Conservation (phyloP, 2,113 vertebrate species). For the Bujurquina vittata region DNA sequence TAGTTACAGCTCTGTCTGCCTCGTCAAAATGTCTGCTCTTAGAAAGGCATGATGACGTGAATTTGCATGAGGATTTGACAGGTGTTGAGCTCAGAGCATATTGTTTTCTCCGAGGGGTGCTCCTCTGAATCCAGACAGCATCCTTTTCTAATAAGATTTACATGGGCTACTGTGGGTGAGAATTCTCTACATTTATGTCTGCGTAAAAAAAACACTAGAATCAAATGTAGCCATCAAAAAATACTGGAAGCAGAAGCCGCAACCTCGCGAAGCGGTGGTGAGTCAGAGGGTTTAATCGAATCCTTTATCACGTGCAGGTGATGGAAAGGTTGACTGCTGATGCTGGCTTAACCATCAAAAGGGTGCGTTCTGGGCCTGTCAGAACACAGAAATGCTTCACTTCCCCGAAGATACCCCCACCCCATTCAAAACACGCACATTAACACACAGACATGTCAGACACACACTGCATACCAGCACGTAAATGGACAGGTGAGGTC, state of each 20-base stretch:
- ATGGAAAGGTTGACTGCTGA: constrained; percentile 55
- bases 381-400: constrained; percentile 53
- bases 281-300: constrained; percentile 54
- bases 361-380: constrained; percentile 60
- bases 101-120: constrained; percentile 31
- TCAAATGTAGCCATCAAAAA: constrained; percentile 5
- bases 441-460: not conserved
- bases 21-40: constrained; percentile 27
- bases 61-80: constrained; percentile 60
- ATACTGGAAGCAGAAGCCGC: constrained; percentile 19
- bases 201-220: constrained; percentile 40
- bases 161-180: constrained; percentile 20
- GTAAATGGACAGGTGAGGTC: constrained; percentile 44
- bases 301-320: constrained; percentile 62
- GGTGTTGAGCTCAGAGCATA: constrained; percentile 45
- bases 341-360: constrained; percentile 64
- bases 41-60: constrained; percentile 24
- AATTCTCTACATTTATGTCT: constrained; percentile 27
- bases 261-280: constrained; percentile 13
- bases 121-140: constrained; percentile 32
- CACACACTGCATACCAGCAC: not conserved
- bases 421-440: constrained; percentile 24
- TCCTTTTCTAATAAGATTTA: constrained; percentile 49
- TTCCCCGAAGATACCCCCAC: constrained; percentile 33
- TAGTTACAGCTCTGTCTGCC: constrained; percentile 35